A percentile compares a stretch with the other conserved stretches of the same genome.
phyloP scores from a whole-genome alignment of 2,888 invertebrate species.

The Calliphora vomitoria region DNA sequence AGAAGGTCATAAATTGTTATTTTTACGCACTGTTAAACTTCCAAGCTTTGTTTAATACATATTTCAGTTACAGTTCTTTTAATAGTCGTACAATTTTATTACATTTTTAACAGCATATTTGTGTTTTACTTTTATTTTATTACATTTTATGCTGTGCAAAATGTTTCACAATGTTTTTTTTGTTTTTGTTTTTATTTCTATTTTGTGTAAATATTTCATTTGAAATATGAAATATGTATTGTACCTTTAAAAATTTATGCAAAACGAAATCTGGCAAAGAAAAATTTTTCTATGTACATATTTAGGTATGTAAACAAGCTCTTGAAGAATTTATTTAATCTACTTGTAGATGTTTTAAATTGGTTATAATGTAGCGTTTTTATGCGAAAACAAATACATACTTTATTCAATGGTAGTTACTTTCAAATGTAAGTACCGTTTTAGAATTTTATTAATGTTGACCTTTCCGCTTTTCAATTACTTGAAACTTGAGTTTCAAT shows the following conservation, averaged over 20 bases:
- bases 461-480: not conserved
- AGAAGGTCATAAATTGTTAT: slow-evolving; percentile 62
- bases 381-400: not conserved
- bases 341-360: not conserved
- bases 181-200: slow-evolving; percentile 23
- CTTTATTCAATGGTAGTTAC: not conserved
- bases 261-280: not conserved
- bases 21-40: slow-evolving; percentile 64
- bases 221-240: not conserved
- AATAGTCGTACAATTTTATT: slow-evolving; percentile 45
- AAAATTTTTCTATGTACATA: not conserved
- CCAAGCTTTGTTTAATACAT: slow-evolving; percentile 29
- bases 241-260: slow-evolving; percentile 2
- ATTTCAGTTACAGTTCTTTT: slow-evolving; percentile 39
- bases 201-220: slow-evolving; percentile 24
- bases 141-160: slow-evolving; percentile 22
- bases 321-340: not conserved
- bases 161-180: slow-evolving; percentile 4
- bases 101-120: slow-evolving; percentile 35
- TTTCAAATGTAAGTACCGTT: not conserved
- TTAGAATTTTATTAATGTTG: not conserved
- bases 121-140: slow-evolving; percentile 26
- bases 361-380: not conserved
- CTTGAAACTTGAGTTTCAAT: too few species aligned
- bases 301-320: not conserved